Percentiles rank a stretch among this genome's conserved stretches.
Evolutionary conservation across 1,140 invertebrate species (phyloP).

Genomic region (Drosophila subpulchrella): DNA sequence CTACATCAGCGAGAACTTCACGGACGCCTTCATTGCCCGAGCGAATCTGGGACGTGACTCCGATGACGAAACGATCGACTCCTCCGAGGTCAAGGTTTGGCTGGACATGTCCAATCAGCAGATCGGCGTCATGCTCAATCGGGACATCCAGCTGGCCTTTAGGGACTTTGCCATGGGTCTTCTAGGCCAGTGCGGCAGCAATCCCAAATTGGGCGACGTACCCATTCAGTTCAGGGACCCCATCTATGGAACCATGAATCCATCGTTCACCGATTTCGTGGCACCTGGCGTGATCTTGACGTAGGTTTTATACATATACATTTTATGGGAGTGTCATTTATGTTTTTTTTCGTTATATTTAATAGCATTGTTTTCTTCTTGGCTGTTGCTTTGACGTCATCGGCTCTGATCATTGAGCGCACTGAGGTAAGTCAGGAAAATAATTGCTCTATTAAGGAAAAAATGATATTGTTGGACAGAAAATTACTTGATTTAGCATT

Average conservation of each 20-base stretch:
- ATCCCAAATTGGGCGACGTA: slow-evolving; percentile 92
- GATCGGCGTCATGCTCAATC: slow-evolving; percentile 92
- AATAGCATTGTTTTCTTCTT: slow-evolving; percentile 97
- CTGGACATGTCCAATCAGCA: slow-evolving; percentile 97
- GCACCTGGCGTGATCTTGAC: slow-evolving; percentile 97
- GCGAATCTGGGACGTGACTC: slow-evolving; percentile 88
- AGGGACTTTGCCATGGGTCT: slow-evolving; percentile 91
- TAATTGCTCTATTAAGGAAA: background rate
- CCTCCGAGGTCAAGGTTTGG: slow-evolving; percentile 93
- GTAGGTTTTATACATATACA: slow-evolving; percentile 86
- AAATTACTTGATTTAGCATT: too few relatives aligned
- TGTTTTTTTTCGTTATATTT: slow-evolving; percentile 32
- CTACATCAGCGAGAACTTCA: slow-evolving; percentile 94
- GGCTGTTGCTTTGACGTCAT: slow-evolving; percentile 95
- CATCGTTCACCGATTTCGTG: slow-evolving; percentile 97
- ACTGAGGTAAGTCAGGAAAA: slow-evolving; percentile 85
- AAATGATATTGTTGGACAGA: too few relatives aligned
- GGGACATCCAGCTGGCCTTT: slow-evolving; percentile 92
- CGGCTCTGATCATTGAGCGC: slow-evolving; percentile 95
- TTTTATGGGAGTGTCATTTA: slow-evolving; percentile 19
- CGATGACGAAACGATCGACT: slow-evolving; percentile 91
- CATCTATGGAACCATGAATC: slow-evolving; percentile 94
- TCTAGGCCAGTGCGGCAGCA: slow-evolving; percentile 89
- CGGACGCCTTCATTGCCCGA: slow-evolving; percentile 90
- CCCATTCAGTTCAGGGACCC: slow-evolving; percentile 93